Evolutionary conservation across 1,140 invertebrate species (phyloP).

Genomic region (Zaprionus ghesquierei): DNA sequence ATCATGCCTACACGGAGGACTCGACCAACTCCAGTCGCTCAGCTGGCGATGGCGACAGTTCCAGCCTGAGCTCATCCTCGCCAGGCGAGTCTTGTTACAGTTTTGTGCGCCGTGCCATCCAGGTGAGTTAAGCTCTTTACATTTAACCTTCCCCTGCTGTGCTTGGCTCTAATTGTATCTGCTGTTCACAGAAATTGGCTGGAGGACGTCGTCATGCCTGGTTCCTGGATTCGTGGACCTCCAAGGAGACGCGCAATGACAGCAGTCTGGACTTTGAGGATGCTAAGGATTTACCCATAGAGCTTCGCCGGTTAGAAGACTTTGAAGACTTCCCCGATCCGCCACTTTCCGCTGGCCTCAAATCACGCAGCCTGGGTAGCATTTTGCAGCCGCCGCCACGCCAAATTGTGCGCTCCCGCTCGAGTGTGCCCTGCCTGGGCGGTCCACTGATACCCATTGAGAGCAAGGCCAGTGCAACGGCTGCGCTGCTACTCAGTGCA

Average conservation of each 20-base stretch:
- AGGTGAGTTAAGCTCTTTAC: constrained; percentile 83
- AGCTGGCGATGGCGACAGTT: constrained; percentile 84
- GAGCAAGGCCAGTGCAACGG: constrained; percentile 51
- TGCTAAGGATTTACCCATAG: constrained; percentile 92
- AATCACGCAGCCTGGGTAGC: constrained; percentile 88
- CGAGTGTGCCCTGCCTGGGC: constrained; percentile 88
- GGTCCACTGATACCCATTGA: constrained; percentile 62
- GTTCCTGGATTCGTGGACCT: constrained; percentile 91
- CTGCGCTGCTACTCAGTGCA: constrained; percentile 47
- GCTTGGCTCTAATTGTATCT: not conserved
- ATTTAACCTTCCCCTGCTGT: no score
- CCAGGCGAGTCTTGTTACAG: constrained; percentile 97
- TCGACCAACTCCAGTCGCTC: constrained; percentile 83
- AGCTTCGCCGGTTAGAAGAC: constrained; percentile 92
- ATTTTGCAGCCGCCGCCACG: constrained; percentile 88
- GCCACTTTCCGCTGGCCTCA: constrained; percentile 80
- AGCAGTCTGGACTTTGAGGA: constrained; percentile 85
- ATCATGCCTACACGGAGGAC: constrained; percentile 88
- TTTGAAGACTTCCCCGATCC: constrained; percentile 84
- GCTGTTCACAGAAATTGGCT: constrained; percentile 87
- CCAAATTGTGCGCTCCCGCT: constrained; percentile 88
- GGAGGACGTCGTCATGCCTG: constrained; percentile 88
- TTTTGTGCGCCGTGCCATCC: constrained; percentile 93
- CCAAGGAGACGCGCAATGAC: constrained; percentile 84
- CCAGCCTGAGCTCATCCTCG: constrained; percentile 93